These are phyloP conservation scores for Saturnia japonica DNA, from an alignment of 2,888 invertebrate species.

Conservation along the genomic window DNA sequence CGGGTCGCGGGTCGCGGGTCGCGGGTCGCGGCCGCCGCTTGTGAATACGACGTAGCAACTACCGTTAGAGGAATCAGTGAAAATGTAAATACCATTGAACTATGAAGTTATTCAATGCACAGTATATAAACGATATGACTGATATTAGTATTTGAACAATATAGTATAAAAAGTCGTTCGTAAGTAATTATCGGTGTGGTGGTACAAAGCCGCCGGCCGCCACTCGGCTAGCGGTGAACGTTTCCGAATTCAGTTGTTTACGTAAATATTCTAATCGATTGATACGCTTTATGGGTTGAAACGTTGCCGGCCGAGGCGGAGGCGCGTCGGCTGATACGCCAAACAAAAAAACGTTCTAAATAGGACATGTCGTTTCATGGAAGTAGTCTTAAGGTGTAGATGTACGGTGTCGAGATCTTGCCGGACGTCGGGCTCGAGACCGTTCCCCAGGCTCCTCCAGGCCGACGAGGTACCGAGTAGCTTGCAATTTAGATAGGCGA, in stretches of 20 bases:
- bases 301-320: conserved; percentile 36
- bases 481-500: conserved; percentile 78
- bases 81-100: conserved; percentile 70
- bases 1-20: conserved; percentile 29
- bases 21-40: conserved; percentile 46
- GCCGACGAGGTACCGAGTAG: conserved; percentile 63
- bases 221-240: conserved; percentile 37
- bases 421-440: conserved; percentile 58
- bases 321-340: conserved; percentile 60
- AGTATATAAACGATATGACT: conserved; percentile 73
- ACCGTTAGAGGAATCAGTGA: conserved; percentile 59
- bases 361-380: conserved; percentile 59
- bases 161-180: conserved; percentile 59
- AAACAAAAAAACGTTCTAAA: conserved; percentile 54
- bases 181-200: conserved; percentile 62
- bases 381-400: conserved; percentile 53
- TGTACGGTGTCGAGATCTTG: conserved; percentile 70
- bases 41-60: conserved; percentile 64
- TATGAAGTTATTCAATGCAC: conserved; percentile 63
- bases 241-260: conserved; percentile 56
- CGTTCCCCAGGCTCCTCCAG: conserved; percentile 36
- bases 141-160: conserved; percentile 61
- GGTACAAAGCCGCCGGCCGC: conserved; percentile 50
- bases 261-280: conserved; percentile 64
- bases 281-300: conserved; percentile 69